Conservation (phyloP, 2,888 invertebrate genomes). For the Synanthedon andrenaeformis region DNA sequence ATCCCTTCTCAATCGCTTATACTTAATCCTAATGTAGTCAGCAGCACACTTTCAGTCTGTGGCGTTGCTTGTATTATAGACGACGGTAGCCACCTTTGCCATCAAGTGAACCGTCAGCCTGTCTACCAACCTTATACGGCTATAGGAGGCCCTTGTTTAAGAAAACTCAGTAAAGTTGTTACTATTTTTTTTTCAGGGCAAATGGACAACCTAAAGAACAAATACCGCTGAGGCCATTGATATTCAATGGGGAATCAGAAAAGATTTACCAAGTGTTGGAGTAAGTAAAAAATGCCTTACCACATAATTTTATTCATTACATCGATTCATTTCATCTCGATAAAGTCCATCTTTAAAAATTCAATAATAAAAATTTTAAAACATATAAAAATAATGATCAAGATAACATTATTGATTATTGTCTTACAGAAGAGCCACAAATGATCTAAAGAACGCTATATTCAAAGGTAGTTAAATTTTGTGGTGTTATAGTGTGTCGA, state of each 20-base stretch:
- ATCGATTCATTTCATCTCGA: neutral
- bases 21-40: no score
- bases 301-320: neutral
- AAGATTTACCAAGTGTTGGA: slow-evolving; percentile 78
- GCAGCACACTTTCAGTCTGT: no score
- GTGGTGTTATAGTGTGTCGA: slow-evolving; percentile 25
- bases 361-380: neutral
- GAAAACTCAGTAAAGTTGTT: no score
- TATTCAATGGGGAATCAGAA: slow-evolving; percentile 76
- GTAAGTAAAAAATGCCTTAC: slow-evolving; percentile 65
- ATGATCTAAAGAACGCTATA: slow-evolving; percentile 66
- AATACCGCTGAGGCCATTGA: slow-evolving; percentile 82
- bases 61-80: no score
- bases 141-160: neutral
- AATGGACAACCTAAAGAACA: slow-evolving; percentile 74
- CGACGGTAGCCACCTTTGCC: no score
- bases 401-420: slow-evolving; percentile 29
- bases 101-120: no score
- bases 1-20: no score
- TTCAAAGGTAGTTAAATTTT: slow-evolving; percentile 58
- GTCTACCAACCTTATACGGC: no score
- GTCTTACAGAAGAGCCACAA: slow-evolving; percentile 66
- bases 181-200: slow-evolving; percentile 32
- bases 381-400: neutral
- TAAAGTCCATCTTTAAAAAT: neutral